Evolutionary conservation across 2,797 vertebrate species (phyloP).

Genomic region (Hemitrygon akajei): DNA sequence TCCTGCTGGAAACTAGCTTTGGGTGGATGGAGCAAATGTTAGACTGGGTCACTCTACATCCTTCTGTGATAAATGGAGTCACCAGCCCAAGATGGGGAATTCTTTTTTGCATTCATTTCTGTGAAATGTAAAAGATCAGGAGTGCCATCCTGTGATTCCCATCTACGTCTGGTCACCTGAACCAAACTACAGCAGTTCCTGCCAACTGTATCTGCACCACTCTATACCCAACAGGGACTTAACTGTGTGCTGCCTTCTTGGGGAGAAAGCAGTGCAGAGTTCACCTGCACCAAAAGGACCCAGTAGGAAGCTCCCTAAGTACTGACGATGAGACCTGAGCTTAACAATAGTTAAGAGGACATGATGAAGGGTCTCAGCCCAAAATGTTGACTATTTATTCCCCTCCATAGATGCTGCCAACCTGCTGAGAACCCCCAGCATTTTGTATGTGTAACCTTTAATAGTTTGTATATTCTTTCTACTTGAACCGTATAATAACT

Average conservation of each 20-base stretch:
- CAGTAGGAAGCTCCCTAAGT: no score
- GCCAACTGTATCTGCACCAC: not conserved
- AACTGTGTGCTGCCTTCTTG: not conserved
- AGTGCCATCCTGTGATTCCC: not conserved
- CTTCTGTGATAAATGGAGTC: not conserved
- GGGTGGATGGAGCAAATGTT: not conserved
- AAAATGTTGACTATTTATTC: no score
- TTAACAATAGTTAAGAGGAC: no score
- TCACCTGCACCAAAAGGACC: not conserved
- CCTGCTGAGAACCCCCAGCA: no score
- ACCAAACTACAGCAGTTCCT: not conserved
- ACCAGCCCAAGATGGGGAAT: not conserved
- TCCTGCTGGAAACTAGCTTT: not conserved
- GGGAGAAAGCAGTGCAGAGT: not conserved
- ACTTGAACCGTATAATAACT: not conserved
- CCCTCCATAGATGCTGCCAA: no score
- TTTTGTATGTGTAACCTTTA: not conserved
- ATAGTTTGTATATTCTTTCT: not conserved
- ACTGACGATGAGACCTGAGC: no score
- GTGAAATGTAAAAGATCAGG: not conserved
- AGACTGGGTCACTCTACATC: no score
- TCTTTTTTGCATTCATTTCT: not conserved
- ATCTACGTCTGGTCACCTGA: not conserved
- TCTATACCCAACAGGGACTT: not conserved
- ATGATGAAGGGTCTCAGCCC: no score